These are phyloP conservation scores for Thalpophila matura DNA, from an alignment of 2,888 invertebrate genomes.

Conservation along the genomic window DNA sequence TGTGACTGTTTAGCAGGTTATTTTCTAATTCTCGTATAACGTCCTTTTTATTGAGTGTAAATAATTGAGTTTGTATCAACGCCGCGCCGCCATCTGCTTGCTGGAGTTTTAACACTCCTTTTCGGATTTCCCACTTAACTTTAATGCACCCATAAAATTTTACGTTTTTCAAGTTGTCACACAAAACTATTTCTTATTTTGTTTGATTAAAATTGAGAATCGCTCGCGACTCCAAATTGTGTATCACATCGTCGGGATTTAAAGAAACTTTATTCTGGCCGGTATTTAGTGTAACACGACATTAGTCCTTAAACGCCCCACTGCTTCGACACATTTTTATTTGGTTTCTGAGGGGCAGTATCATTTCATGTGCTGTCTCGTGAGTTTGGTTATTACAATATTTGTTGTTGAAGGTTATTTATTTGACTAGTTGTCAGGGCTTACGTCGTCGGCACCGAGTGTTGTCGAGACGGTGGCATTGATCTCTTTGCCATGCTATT, in stretches of 20 bases:
- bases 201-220: constrained; percentile 69
- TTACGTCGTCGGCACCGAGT: constrained; percentile 74
- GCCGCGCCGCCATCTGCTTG: constrained; percentile 86
- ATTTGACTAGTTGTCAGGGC: constrained; percentile 82
- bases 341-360: constrained; percentile 64
- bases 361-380: constrained; percentile 66
- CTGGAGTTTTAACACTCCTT: constrained; percentile 85
- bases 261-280: constrained; percentile 77
- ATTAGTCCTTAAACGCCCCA: constrained; percentile 72
- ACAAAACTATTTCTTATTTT: constrained; percentile 72
- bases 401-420: constrained; percentile 87
- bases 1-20: constrained; percentile 80
- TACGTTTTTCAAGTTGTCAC: constrained; percentile 71
- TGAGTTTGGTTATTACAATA: constrained; percentile 85
- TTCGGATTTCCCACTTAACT: constrained; percentile 90
- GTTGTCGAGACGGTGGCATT: constrained; percentile 75
- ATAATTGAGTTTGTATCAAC: constrained; percentile 90
- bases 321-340: constrained; percentile 74
- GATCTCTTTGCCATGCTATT: constrained; percentile 72
- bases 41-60: constrained; percentile 91
- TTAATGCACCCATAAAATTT: constrained; percentile 89
- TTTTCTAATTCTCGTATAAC: constrained; percentile 88
- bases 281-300: constrained; percentile 69
- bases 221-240: constrained; percentile 65
- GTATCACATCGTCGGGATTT: constrained; percentile 80